A percentile compares a stretch with the other conserved stretches of the same genome.
Conservation (phyloP, 2,113 vertebrate genomes). For the Andinoacara biseriatus region DNA sequence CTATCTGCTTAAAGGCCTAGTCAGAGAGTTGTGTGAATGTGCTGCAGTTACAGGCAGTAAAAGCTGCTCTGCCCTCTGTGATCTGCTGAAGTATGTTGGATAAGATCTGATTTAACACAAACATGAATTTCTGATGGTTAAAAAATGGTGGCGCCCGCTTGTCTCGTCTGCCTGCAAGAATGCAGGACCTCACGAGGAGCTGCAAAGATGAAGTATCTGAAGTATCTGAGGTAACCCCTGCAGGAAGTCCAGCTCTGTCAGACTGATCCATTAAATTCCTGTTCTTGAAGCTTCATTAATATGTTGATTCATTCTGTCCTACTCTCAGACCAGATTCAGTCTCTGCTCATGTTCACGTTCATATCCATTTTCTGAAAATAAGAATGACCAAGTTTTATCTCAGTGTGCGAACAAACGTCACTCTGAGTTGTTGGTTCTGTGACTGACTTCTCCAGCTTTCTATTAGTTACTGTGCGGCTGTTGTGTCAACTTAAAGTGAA, state of each 20-base stretch:
- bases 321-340: neutral
- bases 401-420: neutral
- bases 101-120: neutral
- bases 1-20: neutral
- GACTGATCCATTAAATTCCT: neutral
- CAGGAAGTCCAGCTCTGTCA: neutral
- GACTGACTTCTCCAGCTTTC: neutral
- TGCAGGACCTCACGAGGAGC: neutral
- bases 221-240: neutral
- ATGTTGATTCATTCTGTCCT: constrained; percentile 5
- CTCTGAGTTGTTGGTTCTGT: neutral
- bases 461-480: neutral
- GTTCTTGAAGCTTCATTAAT: neutral
- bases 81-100: neutral
- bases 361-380: neutral
- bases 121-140: neutral
- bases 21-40: neutral
- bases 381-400: neutral
- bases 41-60: neutral
- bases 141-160: no score
- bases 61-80: neutral
- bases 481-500: neutral
- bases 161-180: neutral
- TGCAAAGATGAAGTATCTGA: neutral
- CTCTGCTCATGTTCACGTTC: neutral